Evolutionary conservation across 2,113 vertebrate species (phyloP).

Genomic region (Sylvicapra grimmia): DNA sequence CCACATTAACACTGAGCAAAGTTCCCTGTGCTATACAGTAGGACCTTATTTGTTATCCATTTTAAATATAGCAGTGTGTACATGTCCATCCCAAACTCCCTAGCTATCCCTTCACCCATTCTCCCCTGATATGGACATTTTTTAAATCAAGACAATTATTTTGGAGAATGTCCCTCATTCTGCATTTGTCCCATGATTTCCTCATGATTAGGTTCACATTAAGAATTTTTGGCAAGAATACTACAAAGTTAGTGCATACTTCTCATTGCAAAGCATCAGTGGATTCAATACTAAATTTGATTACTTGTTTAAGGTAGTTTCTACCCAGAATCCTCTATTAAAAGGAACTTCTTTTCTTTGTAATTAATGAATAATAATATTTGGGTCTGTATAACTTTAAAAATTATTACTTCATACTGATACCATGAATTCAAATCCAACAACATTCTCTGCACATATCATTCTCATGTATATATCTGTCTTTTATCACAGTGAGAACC

Average conservation of each 20-base stretch:
- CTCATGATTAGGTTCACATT: background rate
- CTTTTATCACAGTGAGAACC: background rate
- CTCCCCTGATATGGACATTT: background rate
- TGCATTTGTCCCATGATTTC: background rate
- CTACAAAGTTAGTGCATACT: background rate
- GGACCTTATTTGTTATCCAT: background rate
- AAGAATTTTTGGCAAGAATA: background rate
- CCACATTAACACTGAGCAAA: background rate
- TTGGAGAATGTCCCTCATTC: background rate
- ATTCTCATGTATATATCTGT: background rate
- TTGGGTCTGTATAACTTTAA: background rate
- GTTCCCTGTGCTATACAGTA: background rate
- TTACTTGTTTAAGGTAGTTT: background rate
- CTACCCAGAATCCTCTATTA: background rate
- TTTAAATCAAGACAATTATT: background rate
- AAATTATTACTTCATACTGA: background rate
- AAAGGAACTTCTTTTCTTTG: background rate
- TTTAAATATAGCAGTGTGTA: background rate
- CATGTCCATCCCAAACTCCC: background rate
- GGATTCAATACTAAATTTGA: background rate
- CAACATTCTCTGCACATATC: background rate
- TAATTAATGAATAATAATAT: background rate
- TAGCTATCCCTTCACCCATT: background rate
- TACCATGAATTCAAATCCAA: background rate
- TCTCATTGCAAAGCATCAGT: background rate